Percentiles rank a stretch among this genome's conserved stretches.
Conservation (phyloP, 2,797 vertebrate species). For the Glossophaga mutica region DNA sequence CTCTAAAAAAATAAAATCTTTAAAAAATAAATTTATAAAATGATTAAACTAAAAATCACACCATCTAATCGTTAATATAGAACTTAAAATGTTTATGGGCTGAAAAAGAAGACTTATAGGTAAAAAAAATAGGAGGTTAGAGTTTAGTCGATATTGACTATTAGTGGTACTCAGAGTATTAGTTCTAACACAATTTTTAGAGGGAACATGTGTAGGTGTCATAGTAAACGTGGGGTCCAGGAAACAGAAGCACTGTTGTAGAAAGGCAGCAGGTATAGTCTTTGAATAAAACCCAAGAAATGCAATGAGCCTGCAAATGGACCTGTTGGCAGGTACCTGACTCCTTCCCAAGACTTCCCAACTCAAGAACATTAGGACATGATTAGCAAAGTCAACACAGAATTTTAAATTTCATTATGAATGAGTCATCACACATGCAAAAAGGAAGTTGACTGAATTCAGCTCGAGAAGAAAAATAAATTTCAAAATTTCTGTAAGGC, state of each 20-base stretch:
- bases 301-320: neutral
- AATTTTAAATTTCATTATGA: neutral
- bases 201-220: neutral
- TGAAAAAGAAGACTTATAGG: neutral
- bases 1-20: no score
- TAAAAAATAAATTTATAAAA: neutral
- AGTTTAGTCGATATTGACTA: neutral
- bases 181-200: neutral
- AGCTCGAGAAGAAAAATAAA: neutral
- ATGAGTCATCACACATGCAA: neutral
- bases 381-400: neutral
- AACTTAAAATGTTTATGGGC: neutral
- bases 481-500: neutral
- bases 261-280: neutral
- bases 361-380: neutral
- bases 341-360: neutral
- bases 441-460: neutral
- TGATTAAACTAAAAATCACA: neutral
- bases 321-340: neutral
- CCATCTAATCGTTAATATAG: neutral
- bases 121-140: neutral
- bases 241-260: neutral
- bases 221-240: neutral
- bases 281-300: neutral
- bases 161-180: neutral